Base-by-base conservation (phyloP, 2,797 vertebrate genomes). In the Pseudochaenichthys georgianus region DNA sequence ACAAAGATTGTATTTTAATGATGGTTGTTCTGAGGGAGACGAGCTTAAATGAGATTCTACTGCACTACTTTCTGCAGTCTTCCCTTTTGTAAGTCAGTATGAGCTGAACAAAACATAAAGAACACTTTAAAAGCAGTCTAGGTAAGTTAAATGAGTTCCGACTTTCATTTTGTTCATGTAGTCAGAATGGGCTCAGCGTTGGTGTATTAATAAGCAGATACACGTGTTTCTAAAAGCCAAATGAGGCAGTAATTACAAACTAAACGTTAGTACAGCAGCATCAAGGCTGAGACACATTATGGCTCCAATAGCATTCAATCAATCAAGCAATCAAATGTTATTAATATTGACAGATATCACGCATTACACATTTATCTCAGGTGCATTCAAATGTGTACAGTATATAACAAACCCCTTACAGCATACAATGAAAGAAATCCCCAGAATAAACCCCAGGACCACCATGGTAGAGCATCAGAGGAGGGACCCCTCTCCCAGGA, bases 1-100 rank as follows among this genome's bases (percentile, higher is more conserved):
- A 50, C 50, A 63, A 41, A 58, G 19, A 53, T 63, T 64, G 75
- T 67, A 71, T 75, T 82, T 80, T 66, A 77, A 79, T 66, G 58
- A 63, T 23, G 64, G 46, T 61, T 82, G 45, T 76, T 68, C 52
- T 60, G 58, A 71, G 23, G 15, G n/a, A 58, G 53, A 70, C 9
- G 0, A 55, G 45, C 50, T 42, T 16, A 53, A 75, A 59, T 47
- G 60, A 68, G 47, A 52, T 31, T 62, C 64, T 34, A 1, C 58
- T 42, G 53, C 52, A 55, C 45, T n/a, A 13, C 60, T 74, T 76
- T 78, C 53, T 61, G 48, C 52, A 51, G 70, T 58, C 23, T n/a
- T 58, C 46, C 6, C 34, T 16, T 31, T 66, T 51, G 16, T 12
- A 16, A 13, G 58, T 61, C n/a, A 43, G 23, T 28, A 54, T n/a